phyloP scores from a whole-genome alignment of 2,888 invertebrate species.

The Lamproptera curius region DNA sequence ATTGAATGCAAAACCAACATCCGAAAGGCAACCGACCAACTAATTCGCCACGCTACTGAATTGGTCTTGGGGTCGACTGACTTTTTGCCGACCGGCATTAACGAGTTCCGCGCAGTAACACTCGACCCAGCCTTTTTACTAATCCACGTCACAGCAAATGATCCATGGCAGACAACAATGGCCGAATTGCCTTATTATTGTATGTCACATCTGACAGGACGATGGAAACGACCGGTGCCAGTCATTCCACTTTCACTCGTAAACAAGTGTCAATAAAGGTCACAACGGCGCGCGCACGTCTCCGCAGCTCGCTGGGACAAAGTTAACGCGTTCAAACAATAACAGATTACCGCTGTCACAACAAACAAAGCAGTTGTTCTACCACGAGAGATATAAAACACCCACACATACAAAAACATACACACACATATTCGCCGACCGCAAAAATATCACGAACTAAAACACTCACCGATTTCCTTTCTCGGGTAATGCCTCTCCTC shows the following conservation, averaged over 20 bases:
- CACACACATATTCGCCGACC: not conserved
- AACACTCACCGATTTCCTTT: slow-evolving; percentile 65
- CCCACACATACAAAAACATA: not conserved
- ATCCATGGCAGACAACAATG: not conserved
- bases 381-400: not conserved
- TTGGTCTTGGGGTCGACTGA: not conserved
- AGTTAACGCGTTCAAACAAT: not conserved
- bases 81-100: not conserved
- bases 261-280: not conserved
- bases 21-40: not conserved
- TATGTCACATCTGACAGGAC: not conserved
- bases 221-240: not conserved
- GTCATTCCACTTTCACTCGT: not conserved
- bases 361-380: not conserved
- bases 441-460: not conserved
- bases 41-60: not conserved
- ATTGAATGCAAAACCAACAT: not conserved
- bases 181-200: not conserved
- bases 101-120: slow-evolving; percentile 3
- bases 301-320: not conserved
- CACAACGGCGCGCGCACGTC: not conserved
- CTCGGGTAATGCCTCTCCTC: slow-evolving; percentile 64
- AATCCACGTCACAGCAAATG: not conserved
- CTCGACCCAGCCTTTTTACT: not conserved
- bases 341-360: not conserved